Base-by-base conservation (phyloP, 2,797 vertebrate genomes). In the Acipenser oxyrinchus region DNA sequence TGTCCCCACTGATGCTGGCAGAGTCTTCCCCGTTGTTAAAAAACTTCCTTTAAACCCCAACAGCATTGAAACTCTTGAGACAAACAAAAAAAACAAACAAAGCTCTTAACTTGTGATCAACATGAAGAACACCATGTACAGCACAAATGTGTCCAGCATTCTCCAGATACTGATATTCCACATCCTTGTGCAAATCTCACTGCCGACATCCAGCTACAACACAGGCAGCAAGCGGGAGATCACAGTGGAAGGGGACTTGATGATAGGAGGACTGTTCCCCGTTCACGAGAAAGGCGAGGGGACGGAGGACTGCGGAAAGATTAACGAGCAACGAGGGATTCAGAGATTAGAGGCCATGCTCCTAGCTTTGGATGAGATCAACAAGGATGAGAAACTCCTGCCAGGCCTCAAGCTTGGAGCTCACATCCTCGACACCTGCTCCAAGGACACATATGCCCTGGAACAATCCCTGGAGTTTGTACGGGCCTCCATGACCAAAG, bases 291-390 rank as follows among this genome's bases (percentile, higher is more conserved):
- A 99, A 77, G 97, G 97, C 3, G 86, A 87, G 0, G 93, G 93
- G 5, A 78, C 74, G 0, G 91, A 95, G 81, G 96, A 98, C 74
- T 99, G 97, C 0, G 97, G 97, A 10, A 92, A 91, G 64, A 95
- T 99, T 81, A 99, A 99, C 0, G 92, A 93, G 69, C 92, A 93
- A 68, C 86, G 97, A 5, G 97, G 97, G 10, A 94, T 99, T 84
- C 96, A 99, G 82, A 91, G 97, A 68, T 87, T 99, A 71, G 97
- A 99, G 76, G 96, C 97, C 83, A 99, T 99, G 97, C 88, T 99
- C 65, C 91, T 99, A 0, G 96, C 97, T 0, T 85, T 99, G 64
- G 97, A 99, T 1, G 90, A 91, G 79, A 98, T 99, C 82, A 99
- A 99, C 83, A 85, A 84, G 37, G 94, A 95, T 1, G 74, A 90